phyloP scores from a whole-genome alignment of 2,797 vertebrate genomes.

The Tokudaia muenninki region DNA sequence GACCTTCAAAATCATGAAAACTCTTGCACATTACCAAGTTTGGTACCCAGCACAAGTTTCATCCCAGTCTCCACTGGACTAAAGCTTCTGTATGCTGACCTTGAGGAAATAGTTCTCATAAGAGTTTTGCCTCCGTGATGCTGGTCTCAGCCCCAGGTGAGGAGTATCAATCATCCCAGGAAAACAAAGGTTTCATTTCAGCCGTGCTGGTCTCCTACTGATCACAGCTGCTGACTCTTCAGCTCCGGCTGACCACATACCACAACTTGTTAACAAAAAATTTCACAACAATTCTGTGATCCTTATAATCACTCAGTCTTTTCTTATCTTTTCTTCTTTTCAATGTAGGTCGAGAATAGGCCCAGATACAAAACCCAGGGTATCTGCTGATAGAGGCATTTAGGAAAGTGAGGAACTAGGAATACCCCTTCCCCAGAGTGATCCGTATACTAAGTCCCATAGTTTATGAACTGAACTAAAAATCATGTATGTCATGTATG shows the following conservation, averaged over 20 bases:
- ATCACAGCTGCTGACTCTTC: not conserved
- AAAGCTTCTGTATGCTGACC: not conserved
- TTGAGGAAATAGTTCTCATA: not conserved
- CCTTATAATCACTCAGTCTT: not conserved
- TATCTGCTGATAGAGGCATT: not conserved
- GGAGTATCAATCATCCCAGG: not conserved
- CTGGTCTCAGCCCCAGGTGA: not conserved
- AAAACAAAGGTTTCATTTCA: not conserved
- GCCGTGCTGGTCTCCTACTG: not conserved
- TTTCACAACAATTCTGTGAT: not conserved
- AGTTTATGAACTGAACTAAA: not conserved
- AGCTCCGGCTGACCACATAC: not conserved
- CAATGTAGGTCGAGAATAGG: not conserved
- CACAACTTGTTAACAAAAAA: not conserved
- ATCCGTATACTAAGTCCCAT: not conserved
- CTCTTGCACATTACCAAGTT: not conserved
- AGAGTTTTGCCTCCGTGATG: not conserved
- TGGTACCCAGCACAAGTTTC: not conserved
- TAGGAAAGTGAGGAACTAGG: slow-evolving; percentile 10
- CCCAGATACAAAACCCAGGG: not conserved
- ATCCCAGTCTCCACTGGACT: not conserved
- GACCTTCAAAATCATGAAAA: not conserved
- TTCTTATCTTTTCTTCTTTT: not conserved
- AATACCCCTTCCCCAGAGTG: not conserved
- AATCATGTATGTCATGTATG: not conserved